These are phyloP conservation scores for Diceros bicornis DNA, from an alignment of 2,797 vertebrate species.

Conservation along the genomic window DNA sequence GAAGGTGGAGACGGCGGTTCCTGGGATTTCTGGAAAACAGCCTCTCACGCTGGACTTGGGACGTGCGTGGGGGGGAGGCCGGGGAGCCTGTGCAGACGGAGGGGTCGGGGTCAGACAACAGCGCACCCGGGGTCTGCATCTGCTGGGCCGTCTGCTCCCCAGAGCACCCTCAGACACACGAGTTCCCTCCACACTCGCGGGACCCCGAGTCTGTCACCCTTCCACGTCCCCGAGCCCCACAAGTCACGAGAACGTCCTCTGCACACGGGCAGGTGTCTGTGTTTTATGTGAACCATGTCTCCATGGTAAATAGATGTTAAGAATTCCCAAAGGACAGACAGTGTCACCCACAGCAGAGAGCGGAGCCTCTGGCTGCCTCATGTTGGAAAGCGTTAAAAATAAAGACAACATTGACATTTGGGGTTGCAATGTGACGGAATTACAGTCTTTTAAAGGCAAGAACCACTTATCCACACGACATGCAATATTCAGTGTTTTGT, in stretches of 20 bases:
- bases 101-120: neutral
- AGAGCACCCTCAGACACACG: accelerated
- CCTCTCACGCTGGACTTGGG: neutral
- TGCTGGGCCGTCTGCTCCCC: neutral
- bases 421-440: slow-evolving; percentile 81
- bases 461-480: slow-evolving; percentile 70
- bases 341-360: slow-evolving; percentile 79
- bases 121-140: neutral
- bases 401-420: slow-evolving; percentile 76
- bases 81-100: accelerated
- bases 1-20: neutral
- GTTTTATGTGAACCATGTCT: slow-evolving; percentile 69
- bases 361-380: slow-evolving; percentile 81
- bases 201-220: neutral
- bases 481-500: slow-evolving; percentile 81
- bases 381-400: slow-evolving; percentile 79
- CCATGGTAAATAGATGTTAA: slow-evolving; percentile 79
- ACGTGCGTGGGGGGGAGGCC: accelerated
- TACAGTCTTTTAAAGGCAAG: slow-evolving; percentile 83
- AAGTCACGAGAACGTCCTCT: slow-evolving; percentile 38
- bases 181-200: neutral
- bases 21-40: neutral
- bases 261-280: slow-evolving; percentile 73
- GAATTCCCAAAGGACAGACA: slow-evolving; percentile 69
- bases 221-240: neutral